Conservation (phyloP, 2,888 invertebrate genomes). For the Helobdella robusta region DNA sequence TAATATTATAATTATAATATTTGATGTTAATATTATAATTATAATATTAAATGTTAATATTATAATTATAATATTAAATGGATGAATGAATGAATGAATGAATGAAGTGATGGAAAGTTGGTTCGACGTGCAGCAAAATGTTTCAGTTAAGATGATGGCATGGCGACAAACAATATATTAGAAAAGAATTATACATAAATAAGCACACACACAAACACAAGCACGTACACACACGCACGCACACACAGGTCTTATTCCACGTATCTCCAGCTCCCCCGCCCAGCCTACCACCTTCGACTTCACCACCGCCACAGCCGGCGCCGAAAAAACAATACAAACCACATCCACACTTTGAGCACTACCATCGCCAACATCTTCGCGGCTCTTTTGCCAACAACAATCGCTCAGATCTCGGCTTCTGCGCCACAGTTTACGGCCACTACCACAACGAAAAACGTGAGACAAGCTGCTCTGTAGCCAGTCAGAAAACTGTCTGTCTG, state of each 20-base stretch:
- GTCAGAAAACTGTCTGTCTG: slow-evolving; percentile 18
- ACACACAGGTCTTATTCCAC: slow-evolving; percentile 14
- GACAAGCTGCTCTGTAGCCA: slow-evolving; percentile 12
- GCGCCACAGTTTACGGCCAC: slow-evolving; percentile 16
- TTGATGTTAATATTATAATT: neutral
- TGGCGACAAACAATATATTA: too few species aligned
- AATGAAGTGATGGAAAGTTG: neutral
- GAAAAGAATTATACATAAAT: neutral
- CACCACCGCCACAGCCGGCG: too few species aligned
- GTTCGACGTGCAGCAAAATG: too few species aligned
- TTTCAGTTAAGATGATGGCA: too few species aligned
- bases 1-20: neutral
- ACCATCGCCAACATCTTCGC: too few species aligned
- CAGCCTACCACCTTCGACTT: neutral
- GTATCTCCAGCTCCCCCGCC: slow-evolving; percentile 9
- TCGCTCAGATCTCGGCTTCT: slow-evolving; percentile 14
- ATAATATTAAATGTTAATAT: neutral
- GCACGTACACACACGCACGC: too few species aligned
- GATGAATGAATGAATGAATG: neutral
- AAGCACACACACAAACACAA: too few species aligned
- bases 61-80: neutral
- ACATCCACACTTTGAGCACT: too few species aligned
- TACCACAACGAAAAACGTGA: neutral
- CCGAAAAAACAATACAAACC: too few species aligned
- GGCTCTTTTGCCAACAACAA: too few species aligned